These are phyloP conservation scores for Pelobates cultripes DNA, from an alignment of 2,797 vertebrate genomes.

Conservation along the genomic window DNA sequence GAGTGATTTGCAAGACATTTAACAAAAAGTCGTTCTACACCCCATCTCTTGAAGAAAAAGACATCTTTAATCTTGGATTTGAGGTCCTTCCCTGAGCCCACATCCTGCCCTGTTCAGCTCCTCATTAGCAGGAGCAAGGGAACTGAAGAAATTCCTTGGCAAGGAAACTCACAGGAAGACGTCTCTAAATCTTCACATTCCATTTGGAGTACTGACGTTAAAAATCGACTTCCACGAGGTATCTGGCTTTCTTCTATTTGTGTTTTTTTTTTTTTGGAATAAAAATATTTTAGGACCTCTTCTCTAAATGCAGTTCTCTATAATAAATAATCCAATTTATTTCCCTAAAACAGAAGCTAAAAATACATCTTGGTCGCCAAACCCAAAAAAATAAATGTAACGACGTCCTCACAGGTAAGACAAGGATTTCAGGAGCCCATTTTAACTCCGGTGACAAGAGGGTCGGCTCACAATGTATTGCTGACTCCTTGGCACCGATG, in stretches of 20 bases:
- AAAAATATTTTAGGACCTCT: slow-evolving; percentile 30
- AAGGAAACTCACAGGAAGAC: slow-evolving; percentile 81
- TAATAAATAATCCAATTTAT: slow-evolving; percentile 51
- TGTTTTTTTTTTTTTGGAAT: slow-evolving; percentile 9
- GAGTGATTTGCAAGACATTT: slow-evolving; percentile 65
- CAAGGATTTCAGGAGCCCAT: neutral
- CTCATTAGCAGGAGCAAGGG: neutral
- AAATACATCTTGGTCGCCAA: slow-evolving; percentile 63
- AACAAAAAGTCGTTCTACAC: slow-evolving; percentile 68
- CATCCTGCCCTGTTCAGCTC: neutral
- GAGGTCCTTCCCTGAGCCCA: slow-evolving; percentile 46
- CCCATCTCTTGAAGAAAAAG: slow-evolving; percentile 58
- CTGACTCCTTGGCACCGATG: slow-evolving; percentile 38
- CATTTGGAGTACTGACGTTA: slow-evolving; percentile 64
- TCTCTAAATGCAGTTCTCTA: slow-evolving; percentile 11
- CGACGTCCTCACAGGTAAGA: slow-evolving; percentile 34
- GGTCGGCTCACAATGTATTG: neutral
- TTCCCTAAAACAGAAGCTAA: slow-evolving; percentile 36
- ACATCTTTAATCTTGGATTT: slow-evolving; percentile 69
- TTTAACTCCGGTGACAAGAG: slow-evolving; percentile 45
- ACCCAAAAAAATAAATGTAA: slow-evolving; percentile 55
- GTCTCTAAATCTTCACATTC: slow-evolving; percentile 70
- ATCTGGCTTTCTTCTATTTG: slow-evolving; percentile 12
- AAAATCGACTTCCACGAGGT: slow-evolving; percentile 41
- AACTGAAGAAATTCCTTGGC: slow-evolving; percentile 73